A percentile compares a stretch with the other conserved stretches of the same genome.
Evolutionary conservation across 1,140 invertebrate species (phyloP).

Genomic region (Portunus trituberculatus): DNA sequence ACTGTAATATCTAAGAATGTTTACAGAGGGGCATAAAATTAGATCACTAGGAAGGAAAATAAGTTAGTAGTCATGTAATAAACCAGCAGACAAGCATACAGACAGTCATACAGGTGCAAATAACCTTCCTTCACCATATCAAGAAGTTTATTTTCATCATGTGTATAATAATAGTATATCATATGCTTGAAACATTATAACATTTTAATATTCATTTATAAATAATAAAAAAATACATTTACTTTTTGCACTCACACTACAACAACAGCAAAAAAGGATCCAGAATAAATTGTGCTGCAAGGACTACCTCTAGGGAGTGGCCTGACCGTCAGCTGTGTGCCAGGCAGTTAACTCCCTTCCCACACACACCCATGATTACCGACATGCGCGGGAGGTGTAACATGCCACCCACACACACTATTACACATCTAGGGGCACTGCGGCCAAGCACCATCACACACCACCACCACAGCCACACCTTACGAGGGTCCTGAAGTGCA

Average conservation of each 20-base stretch:
- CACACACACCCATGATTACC: background rate
- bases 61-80: no score
- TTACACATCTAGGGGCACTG: no score
- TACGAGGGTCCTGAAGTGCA: background rate
- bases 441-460: background rate
- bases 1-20: no score
- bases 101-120: no score
- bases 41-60: no score
- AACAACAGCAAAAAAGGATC: constrained; percentile 2
- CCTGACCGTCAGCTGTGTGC: background rate
- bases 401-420: no score
- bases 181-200: background rate
- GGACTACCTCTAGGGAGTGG: background rate
- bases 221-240: constrained; percentile 28
- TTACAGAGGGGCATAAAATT: no score
- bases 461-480: background rate
- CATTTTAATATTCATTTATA: constrained; percentile 7
- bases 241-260: background rate
- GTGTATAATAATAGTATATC: background rate
- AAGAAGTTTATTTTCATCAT: constrained; percentile 23
- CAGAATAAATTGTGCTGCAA: background rate
- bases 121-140: background rate
- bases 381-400: no score
- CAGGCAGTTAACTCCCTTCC: background rate
- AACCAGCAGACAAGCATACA: no score